Percentiles rank a stretch among this genome's conserved stretches.
These are phyloP conservation scores for Calidris pygmaea DNA, from an alignment of 2,113 vertebrate genomes.

Conservation along the genomic window DNA sequence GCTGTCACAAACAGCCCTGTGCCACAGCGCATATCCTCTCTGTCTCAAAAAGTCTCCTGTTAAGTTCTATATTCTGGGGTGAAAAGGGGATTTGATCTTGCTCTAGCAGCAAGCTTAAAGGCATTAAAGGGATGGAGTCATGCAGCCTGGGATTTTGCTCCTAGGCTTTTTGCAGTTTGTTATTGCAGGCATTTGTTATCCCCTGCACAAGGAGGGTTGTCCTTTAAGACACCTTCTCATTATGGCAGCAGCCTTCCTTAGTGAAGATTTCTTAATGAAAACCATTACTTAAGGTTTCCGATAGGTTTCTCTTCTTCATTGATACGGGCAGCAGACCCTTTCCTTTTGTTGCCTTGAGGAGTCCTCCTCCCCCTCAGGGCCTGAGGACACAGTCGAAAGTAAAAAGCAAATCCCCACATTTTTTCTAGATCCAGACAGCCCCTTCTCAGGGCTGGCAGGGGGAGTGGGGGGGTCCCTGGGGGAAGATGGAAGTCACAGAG, in stretches of 20 bases:
- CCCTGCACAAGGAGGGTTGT: background rate
- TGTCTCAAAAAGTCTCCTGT: background rate
- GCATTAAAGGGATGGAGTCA: background rate
- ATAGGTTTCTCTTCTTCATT: background rate
- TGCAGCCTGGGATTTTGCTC: background rate
- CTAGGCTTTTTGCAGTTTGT: background rate
- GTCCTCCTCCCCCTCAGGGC: background rate
- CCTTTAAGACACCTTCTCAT: background rate
- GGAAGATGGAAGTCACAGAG: background rate
- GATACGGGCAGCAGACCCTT: fast-evolving
- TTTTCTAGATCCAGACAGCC: fast-evolving
- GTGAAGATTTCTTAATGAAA: background rate
- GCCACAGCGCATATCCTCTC: background rate
- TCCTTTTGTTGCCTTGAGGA: background rate
- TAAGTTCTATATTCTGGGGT: background rate
- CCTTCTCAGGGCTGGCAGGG: background rate
- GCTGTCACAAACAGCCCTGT: background rate
- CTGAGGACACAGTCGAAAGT: fast-evolving
- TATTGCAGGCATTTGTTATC: background rate
- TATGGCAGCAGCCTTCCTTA: background rate
- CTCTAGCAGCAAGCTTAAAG: background rate
- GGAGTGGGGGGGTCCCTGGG: fast-evolving
- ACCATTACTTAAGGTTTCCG: background rate
- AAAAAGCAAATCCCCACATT: background rate
- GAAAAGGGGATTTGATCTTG: background rate